Percentiles rank a stretch among this genome's conserved stretches.
Conservation (phyloP, 2,113 vertebrate genomes). For the Pedetes capensis region DNA sequence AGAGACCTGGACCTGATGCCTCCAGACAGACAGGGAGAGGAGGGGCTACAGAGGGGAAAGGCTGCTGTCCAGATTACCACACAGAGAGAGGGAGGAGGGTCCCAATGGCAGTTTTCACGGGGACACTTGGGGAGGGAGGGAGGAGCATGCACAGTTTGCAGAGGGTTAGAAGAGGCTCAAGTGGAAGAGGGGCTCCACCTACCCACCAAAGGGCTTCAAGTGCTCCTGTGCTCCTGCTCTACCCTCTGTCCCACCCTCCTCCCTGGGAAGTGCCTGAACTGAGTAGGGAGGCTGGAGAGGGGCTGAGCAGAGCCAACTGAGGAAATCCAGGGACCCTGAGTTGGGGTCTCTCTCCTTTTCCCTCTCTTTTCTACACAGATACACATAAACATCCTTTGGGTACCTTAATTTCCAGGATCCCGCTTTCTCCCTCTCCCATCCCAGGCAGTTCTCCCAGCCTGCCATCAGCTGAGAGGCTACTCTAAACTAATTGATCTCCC, state of each 20-base stretch:
- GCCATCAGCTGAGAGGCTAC: constrained; percentile 63
- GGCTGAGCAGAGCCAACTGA: not conserved
- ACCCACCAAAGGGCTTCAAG: not conserved
- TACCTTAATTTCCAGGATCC: not conserved
- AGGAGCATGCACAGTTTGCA: too few species aligned
- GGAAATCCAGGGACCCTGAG: not conserved
- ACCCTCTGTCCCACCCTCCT: not conserved
- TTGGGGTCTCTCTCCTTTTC: not conserved
- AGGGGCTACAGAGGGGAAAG: not conserved
- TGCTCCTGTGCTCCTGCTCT: not conserved
- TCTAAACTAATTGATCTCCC: constrained; percentile 68
- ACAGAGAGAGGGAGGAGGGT: not conserved
- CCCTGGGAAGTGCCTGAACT: not conserved
- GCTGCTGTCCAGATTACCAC: not conserved
- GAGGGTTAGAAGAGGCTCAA: not conserved
- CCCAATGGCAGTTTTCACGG: not conserved
- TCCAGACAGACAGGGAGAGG: not conserved
- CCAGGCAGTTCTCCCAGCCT: not conserved
- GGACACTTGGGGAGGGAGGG: rapidly evolving
- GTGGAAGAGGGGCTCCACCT: not conserved
- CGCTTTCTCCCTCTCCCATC: not conserved
- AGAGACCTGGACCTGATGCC: not conserved
- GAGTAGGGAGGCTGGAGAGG: not conserved
- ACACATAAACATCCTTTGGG: not conserved
- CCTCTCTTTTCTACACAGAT: not conserved